Evolutionary conservation across 2,888 invertebrate genomes (phyloP).

Genomic region (Scaeva pyrastri): DNA sequence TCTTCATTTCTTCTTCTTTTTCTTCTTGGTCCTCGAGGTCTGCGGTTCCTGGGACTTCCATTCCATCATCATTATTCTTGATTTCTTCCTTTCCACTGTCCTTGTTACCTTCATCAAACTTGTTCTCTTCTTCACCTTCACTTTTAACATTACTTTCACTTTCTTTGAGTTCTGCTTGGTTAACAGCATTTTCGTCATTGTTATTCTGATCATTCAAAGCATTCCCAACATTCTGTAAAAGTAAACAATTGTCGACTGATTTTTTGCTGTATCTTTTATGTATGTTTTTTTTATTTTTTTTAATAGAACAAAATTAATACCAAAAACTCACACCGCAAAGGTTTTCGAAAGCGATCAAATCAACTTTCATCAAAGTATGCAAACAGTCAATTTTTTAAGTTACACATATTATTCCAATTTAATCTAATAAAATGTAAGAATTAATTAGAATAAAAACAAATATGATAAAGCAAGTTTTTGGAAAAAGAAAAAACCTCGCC

Average conservation of each 20-base stretch:
- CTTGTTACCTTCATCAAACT: slow-evolving; percentile 42
- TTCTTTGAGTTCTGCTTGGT: slow-evolving; percentile 41
- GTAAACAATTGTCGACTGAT: slow-evolving; percentile 85
- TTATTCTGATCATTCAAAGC: slow-evolving; percentile 79
- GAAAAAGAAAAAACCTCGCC: slow-evolving; percentile 80
- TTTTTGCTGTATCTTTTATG: slow-evolving; percentile 79
- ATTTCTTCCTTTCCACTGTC: slow-evolving; percentile 47
- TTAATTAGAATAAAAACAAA: slow-evolving; percentile 15
- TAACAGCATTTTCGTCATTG: slow-evolving; percentile 65
- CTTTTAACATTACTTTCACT: slow-evolving; percentile 67
- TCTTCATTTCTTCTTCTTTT: slow-evolving; percentile 24
- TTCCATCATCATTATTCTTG: background rate
- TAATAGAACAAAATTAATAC: slow-evolving; percentile 36
- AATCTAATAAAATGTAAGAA: slow-evolving; percentile 6
- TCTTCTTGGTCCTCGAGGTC: slow-evolving; percentile 31
- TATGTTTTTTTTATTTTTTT: slow-evolving; percentile 53
- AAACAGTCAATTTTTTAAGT: slow-evolving; percentile 13
- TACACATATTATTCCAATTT: slow-evolving; percentile 33
- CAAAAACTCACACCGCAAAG: slow-evolving; percentile 70
- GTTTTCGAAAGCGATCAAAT: slow-evolving; percentile 72
- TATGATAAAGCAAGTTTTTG: slow-evolving; percentile 27
- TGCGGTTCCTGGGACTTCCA: background rate
- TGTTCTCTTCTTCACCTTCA: slow-evolving; percentile 67
- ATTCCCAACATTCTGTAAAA: slow-evolving; percentile 84
- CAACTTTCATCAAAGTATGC: slow-evolving; percentile 49